Base-by-base conservation (phyloP, 2,797 vertebrate species). In the Poecilia wingei region DNA sequence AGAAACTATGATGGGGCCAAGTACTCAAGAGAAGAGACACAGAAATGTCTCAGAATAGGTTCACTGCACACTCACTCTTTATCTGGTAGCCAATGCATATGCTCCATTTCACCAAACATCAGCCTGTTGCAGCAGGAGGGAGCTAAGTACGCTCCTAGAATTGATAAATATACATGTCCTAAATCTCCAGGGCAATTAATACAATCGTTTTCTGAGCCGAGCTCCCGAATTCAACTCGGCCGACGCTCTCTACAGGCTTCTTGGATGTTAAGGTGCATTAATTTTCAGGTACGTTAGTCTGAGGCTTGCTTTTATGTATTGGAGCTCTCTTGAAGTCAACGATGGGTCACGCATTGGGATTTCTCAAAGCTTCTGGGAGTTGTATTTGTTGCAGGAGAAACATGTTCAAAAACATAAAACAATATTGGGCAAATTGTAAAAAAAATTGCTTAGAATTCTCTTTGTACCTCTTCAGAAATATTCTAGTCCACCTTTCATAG, bases 121-220 rank as follows among this genome's bases (percentile, higher is more conserved):
- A 80, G 87, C 87, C 85, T 87, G 91, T 87, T 91, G 85, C 84
- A 82, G 81, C 84, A 81, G 84, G 77, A 47, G 77, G 66, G 78
- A 76, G 75, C 79, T 1, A 59, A 81, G 77, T 14, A 41, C 1
- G 10, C 82, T 59, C 85, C 81, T 74, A 14, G 73, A 80, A 85
- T 87, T 84, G 87, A 93, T 91, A 91, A 92, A 92, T 93, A 90
- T 94, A 84, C 87, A 93, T 89, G 82, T 90, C 83, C 86, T 77
- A 85, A 81, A 90, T 89, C 86, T 90, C 88, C 76, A 0, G 76
- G 88, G 92, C 89, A 91, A 92, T 93, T 92, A 93, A 88, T 81
- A 84, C 85, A 78, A 83, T 83, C 64, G 51, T 91, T 91, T 88
- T 76, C 79, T 71, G 74, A 84, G 83, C 81, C 74, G 71, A 83